phyloP scores from a whole-genome alignment of 2,797 vertebrate genomes.

The Peromyscus attwateri region DNA sequence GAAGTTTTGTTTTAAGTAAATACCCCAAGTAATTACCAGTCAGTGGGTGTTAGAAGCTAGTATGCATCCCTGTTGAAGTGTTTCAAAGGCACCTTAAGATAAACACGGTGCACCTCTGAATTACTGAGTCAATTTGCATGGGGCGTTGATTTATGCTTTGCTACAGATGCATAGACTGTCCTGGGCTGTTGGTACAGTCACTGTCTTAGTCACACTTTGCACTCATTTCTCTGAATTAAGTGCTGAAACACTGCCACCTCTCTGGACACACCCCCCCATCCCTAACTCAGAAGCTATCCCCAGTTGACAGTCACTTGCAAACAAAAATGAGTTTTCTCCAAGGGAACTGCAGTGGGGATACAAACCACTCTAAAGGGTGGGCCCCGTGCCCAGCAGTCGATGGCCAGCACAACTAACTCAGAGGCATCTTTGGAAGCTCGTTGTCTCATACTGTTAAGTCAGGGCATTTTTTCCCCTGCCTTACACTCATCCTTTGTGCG shows the following conservation, averaged over 20 bases:
- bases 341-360: background rate
- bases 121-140: slow-evolving; percentile 59
- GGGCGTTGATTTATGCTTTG: slow-evolving; percentile 16
- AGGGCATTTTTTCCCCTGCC: too few species aligned
- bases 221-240: slow-evolving; percentile 44
- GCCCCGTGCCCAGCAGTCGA: background rate
- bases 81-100: slow-evolving; percentile 60
- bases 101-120: slow-evolving; percentile 24
- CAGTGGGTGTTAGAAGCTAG: slow-evolving; percentile 29
- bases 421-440: background rate
- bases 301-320: background rate
- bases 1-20: slow-evolving; percentile 69
- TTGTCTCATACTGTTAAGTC: background rate
- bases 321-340: background rate
- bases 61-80: slow-evolving; percentile 48
- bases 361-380: too few species aligned
- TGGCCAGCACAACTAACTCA: background rate
- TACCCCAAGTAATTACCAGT: slow-evolving; percentile 27
- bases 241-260: background rate
- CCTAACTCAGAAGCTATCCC: background rate
- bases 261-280: background rate
- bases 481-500: background rate
- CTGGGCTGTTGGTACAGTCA: slow-evolving; percentile 4
- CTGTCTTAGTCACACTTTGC: background rate
- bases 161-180: slow-evolving; percentile 48